A percentile compares a stretch with the other conserved stretches of the same genome.
phyloP scores from a whole-genome alignment of 2,113 vertebrate species.

The Scalopus aquaticus region DNA sequence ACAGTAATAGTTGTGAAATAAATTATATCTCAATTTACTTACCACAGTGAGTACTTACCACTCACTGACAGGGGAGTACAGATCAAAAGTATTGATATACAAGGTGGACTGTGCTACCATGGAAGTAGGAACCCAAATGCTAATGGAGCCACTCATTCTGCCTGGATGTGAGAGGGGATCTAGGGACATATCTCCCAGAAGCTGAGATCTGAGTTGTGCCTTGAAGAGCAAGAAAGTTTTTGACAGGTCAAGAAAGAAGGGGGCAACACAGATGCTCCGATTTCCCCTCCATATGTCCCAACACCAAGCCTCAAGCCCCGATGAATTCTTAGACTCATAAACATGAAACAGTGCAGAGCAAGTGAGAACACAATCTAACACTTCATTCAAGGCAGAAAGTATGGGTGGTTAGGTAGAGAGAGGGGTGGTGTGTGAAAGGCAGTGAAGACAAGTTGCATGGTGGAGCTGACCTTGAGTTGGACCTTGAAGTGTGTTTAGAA shows the following conservation, averaged over 20 bases:
- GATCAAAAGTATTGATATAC: background rate
- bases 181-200: background rate
- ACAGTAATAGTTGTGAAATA: background rate
- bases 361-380: background rate
- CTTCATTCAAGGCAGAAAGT: background rate
- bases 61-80: background rate
- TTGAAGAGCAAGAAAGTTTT: background rate
- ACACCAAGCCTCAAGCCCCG: background rate
- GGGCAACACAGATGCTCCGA: background rate
- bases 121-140: background rate
- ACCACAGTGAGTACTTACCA: background rate
- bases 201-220: background rate
- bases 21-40: conserved; percentile 16
- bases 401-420: background rate
- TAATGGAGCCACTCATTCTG: background rate
- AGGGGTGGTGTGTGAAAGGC: background rate
- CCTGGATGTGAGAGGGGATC: background rate
- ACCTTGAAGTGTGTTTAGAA: background rate
- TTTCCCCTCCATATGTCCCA: background rate
- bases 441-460: background rate
- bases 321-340: background rate
- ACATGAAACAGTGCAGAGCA: background rate
- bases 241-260: background rate
- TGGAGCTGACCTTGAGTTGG: background rate
- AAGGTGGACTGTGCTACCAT: background rate